Base-by-base conservation (phyloP, 1,140 invertebrate species). In the Capitella teleta region DNA sequence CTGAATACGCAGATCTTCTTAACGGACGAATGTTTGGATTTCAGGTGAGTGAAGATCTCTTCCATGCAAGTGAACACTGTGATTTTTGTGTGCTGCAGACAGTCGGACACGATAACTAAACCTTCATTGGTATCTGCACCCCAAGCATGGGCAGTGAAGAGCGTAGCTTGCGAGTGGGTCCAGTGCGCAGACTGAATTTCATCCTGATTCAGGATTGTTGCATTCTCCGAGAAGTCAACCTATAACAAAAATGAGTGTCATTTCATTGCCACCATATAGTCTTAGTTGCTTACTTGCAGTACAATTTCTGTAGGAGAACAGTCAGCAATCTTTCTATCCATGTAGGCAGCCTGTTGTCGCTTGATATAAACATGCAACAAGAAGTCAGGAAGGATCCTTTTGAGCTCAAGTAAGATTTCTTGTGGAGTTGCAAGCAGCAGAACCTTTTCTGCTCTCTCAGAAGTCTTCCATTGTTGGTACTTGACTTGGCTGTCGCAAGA, bases 101-200 rank as follows among this genome's bases (percentile, higher is more conserved):
- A 14, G 23, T 47, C 28, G 34, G 24, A 34, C 28, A 47, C 45
- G 5, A 47, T 47, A n/a, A 47, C 28, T 18, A n/a, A 30, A n/a
- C 24, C 28, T 30, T 25, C 16, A 34, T 4, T 47, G n/a, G 5
- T 21, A 16, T 47, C 36, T 3, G 2, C 16, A 24, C 41, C 2
- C 19, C 30, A 49, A 14, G 28, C 12, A 16, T 14, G 16, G 16
- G 28, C 24, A 5, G 47, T 49, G 47, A 37, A 49, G 3, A 49
- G 28, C 2, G 37, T 49, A 5, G 41, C 47, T 41, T 49, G 47
- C 18, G 28, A 30, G 2, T 49, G 47, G 8, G 41, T 44, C 47
- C 47, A 49, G 47, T 45, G 47, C 12, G 47, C 36, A 23, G 36
- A 23, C 42, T 49, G 47, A 2, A 49, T 49, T 26, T 49, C 2